These are phyloP conservation scores for Diachrysia chrysitis DNA, from an alignment of 2,888 invertebrate species.

Conservation along the genomic window DNA sequence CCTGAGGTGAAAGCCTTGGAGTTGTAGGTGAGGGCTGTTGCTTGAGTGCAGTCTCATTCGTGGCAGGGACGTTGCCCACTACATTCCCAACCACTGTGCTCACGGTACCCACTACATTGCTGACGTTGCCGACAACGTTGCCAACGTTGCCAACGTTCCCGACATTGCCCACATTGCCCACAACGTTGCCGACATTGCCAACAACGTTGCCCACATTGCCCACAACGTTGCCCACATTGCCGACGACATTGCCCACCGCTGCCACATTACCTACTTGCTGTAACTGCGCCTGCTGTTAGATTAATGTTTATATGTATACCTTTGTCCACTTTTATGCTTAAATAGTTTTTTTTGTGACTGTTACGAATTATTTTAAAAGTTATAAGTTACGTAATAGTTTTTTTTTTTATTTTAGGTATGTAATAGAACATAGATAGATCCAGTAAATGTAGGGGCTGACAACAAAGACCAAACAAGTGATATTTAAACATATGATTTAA, in stretches of 20 bases:
- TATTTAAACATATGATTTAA: neutral
- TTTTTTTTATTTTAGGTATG: neutral
- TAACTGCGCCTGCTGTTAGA: slow-evolving; percentile 91
- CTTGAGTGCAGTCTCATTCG: slow-evolving; percentile 77
- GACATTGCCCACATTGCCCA: slow-evolving; percentile 57
- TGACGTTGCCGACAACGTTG: slow-evolving; percentile 58
- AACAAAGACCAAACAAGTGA: no score
- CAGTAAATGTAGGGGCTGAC: neutral
- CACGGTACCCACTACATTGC: slow-evolving; percentile 62
- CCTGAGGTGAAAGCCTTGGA: slow-evolving; percentile 83
- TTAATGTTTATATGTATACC: neutral
- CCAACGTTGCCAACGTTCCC: slow-evolving; percentile 62
- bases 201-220: slow-evolving; percentile 65
- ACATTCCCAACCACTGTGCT: slow-evolving; percentile 63
- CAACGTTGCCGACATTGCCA: slow-evolving; percentile 53
- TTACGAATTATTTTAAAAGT: no score
- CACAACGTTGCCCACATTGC: slow-evolving; percentile 61
- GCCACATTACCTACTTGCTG: slow-evolving; percentile 85
- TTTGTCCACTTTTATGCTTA: no score
- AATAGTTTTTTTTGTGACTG: no score
- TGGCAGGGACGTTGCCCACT: slow-evolving; percentile 59
- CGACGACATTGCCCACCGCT: slow-evolving; percentile 64
- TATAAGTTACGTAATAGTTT: no score
- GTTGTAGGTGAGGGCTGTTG: slow-evolving; percentile 84
- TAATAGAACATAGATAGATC: neutral